Evolutionary conservation across 2,113 vertebrate genomes (phyloP).

Genomic region (Percina caprodes): DNA sequence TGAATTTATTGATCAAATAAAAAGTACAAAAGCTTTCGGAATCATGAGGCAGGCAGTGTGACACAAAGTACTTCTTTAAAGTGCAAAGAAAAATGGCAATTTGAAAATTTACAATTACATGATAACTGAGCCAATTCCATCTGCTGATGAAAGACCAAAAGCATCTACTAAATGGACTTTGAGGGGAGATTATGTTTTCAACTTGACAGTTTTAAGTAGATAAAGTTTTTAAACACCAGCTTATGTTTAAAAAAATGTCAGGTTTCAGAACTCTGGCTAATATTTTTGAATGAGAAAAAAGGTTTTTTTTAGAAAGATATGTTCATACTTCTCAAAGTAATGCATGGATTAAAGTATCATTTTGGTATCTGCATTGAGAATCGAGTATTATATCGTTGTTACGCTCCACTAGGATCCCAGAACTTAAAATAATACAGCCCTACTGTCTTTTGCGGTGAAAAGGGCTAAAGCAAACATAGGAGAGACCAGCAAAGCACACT

Average conservation of each 20-base stretch:
- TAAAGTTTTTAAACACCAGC: neutral
- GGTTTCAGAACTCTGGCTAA: neutral
- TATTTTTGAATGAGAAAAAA: neutral
- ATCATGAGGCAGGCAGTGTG: neutral
- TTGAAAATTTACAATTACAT: neutral
- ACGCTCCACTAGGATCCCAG: neutral
- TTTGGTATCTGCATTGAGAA: neutral
- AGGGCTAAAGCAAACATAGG: conserved; percentile 1
- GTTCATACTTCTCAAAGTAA: neutral
- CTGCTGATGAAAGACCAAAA: neutral
- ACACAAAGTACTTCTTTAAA: neutral
- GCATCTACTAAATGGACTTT: neutral
- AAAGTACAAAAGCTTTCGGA: neutral
- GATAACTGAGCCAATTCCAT: neutral
- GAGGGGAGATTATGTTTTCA: neutral
- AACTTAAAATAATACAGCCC: neutral
- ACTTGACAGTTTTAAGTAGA: neutral
- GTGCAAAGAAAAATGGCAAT: neutral
- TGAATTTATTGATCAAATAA: neutral
- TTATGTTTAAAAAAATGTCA: neutral
- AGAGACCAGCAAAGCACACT: conserved; percentile 16
- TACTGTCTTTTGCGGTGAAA: neutral
- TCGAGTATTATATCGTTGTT: too few relatives aligned
- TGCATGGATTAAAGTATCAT: neutral
- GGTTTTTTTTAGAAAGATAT: too few relatives aligned